Percentiles rank a stretch among this genome's conserved stretches.
Evolutionary conservation across 2,113 vertebrate species (phyloP).

Genomic region (Bambusicola thoracicus): DNA sequence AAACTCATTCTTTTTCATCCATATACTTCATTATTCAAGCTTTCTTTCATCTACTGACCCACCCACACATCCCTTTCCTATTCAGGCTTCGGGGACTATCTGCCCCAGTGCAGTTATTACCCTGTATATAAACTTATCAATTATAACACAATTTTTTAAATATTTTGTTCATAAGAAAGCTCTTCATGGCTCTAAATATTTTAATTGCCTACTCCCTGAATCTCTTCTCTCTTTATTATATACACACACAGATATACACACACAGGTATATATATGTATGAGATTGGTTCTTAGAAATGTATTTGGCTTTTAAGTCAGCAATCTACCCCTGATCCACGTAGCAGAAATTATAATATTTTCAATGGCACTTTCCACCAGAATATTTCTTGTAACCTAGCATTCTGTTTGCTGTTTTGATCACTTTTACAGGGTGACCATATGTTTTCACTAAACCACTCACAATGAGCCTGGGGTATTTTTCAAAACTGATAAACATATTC

Average conservation of each 20-base stretch:
- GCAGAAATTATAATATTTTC: neutral
- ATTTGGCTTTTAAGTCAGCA: neutral
- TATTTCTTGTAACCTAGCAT: neutral
- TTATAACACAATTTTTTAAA: neutral
- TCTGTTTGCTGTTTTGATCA: conserved; percentile 19
- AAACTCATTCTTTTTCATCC: neutral
- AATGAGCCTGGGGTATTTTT: neutral
- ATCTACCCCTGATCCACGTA: neutral
- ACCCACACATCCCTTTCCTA: neutral
- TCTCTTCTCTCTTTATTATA: neutral
- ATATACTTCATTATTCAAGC: neutral
- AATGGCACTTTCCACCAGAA: neutral
- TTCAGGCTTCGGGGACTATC: neutral
- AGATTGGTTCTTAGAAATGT: neutral
- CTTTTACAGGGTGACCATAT: neutral
- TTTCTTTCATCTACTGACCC: neutral
- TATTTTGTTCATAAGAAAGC: neutral
- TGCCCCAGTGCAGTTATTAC: neutral
- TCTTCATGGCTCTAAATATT: neutral
- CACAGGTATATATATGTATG: neutral
- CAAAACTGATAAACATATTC: neutral
- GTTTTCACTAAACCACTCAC: neutral
- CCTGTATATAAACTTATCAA: neutral
- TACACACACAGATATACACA: neutral
- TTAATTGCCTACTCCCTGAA: neutral